Percentiles rank a stretch among this genome's conserved stretches.
These are phyloP conservation scores for Pycnonotus jocosus DNA, from an alignment of 2,113 vertebrate species.

Conservation along the genomic window DNA sequence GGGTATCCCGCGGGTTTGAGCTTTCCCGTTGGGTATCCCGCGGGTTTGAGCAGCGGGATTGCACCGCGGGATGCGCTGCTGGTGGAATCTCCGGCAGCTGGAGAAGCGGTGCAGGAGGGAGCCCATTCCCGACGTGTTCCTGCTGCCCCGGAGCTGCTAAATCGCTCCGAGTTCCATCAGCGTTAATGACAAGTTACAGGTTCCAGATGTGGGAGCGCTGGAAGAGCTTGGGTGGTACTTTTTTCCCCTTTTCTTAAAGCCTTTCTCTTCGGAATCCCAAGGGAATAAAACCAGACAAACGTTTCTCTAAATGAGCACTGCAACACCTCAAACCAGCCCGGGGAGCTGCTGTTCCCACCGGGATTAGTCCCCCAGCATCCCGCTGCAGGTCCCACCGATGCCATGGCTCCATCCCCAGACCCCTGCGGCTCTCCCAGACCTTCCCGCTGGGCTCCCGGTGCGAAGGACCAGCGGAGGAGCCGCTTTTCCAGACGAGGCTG, in stretches of 20 bases:
- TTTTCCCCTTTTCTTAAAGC: not conserved
- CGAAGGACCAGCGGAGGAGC: not conserved
- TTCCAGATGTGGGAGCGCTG: not conserved
- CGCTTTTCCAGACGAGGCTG: accelerated
- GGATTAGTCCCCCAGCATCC: accelerated
- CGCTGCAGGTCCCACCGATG: accelerated
- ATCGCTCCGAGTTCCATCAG: not conserved
- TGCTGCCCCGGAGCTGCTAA: not conserved
- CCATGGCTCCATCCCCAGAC: not conserved
- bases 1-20: not conserved
- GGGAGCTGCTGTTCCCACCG: not conserved
- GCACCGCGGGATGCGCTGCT: not conserved
- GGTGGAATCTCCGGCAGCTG: not conserved
- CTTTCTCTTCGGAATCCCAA: not conserved
- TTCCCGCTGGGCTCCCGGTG: accelerated
- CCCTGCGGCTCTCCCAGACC: accelerated
- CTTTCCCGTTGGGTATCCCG: not conserved
- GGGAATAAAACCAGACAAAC: not conserved
- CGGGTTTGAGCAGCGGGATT: not conserved
- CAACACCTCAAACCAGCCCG: accelerated
- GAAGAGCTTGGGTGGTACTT: accelerated
- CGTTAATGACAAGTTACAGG: not conserved
- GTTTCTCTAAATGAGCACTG: accelerated
- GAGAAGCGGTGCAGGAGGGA: not conserved
- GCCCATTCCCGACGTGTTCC: not conserved